Conservation (phyloP, 2,888 invertebrate genomes). For the Thumatha senex region DNA sequence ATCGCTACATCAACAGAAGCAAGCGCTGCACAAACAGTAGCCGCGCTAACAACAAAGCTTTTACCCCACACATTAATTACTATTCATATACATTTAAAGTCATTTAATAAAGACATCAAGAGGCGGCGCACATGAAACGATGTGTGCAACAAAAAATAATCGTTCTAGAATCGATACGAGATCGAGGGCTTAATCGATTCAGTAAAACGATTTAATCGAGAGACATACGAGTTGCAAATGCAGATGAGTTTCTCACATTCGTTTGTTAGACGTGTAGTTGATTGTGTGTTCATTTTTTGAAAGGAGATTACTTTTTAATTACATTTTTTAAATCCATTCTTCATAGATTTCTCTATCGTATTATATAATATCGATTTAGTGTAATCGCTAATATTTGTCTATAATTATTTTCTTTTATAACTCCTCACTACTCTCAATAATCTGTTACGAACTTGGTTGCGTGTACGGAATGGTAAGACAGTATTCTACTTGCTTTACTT, state of each 20-base stretch:
- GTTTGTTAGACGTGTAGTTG: conserved; percentile 17
- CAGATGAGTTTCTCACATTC: conserved; percentile 63
- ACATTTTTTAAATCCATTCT: conserved; percentile 1
- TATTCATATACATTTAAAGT: conserved; percentile 43
- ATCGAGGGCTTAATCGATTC: conserved; percentile 75
- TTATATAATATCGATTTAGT: no score
- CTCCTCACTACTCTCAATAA: no score
- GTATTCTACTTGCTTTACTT: no score
- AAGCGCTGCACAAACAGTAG: conserved; percentile 26
- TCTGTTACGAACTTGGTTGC: no score
- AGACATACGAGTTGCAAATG: conserved; percentile 60
- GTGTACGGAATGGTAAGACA: no score
- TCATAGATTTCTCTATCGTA: no score
- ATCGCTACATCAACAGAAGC: background rate
- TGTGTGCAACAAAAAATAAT: conserved; percentile 62
- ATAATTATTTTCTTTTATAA: no score
- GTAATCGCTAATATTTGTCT: no score
- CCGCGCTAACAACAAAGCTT: conserved; percentile 19
- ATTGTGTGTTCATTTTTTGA: conserved; percentile 13
- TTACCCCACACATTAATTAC: conserved; percentile 36
- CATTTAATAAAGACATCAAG: conserved; percentile 67
- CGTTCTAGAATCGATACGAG: conserved; percentile 65
- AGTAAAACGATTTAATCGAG: conserved; percentile 75
- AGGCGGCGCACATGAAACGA: conserved; percentile 58
- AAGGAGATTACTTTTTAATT: conserved; percentile 11